Evolutionary conservation across 2,113 vertebrate species (phyloP), one percentile per base, ranked within the genome.

Genomic region (Poicephalus gulielmi): DNA sequence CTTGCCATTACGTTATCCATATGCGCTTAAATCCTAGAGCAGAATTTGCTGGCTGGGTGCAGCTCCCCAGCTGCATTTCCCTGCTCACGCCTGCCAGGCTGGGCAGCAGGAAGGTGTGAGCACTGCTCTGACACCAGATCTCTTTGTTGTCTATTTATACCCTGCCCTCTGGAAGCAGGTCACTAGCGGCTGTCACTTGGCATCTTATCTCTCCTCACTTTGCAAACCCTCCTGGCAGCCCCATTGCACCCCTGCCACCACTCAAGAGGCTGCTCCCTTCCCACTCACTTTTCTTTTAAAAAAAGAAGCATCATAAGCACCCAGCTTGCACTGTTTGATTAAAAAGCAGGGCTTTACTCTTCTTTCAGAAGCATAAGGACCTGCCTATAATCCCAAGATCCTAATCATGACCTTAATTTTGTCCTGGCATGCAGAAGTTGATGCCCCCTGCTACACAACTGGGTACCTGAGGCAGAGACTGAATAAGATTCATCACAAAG

Each of bases 141-240:
- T 76, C 81, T 96, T 96, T 96, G 94, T 96, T 95, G 92, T 94
- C 93, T 97, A 97, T 97, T 97, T 97, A 96, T 97, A 96, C 50
- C 75, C 90, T 88, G 75, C 33, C 71, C 93, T 92, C 95, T 93
- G 80, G 79, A 93, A 96, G 37, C 83, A 7, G 87, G 76, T 96
- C n/a, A 2, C 93, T 74, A 77, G 90, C 76, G 64, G 82, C 95
- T 96, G 93, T 96, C 83, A 17, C 88, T 95, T 19, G 37, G 71
- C 39, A 1, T 73, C 85, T 92, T 71, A 66, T 83, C 94, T 92
- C 85, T 57, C 68, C 78, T 92, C 11, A 0, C 88, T 96, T 88
- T 60, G 76, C 85, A 92, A 43, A 83, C 90, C 85, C 92, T 96
- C 79, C 90, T 88, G 94, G 79, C 79, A 88, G 90, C 50, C 73